Conservation (phyloP, 1,140 invertebrate genomes). For the Calliopsis andreniformis region DNA sequence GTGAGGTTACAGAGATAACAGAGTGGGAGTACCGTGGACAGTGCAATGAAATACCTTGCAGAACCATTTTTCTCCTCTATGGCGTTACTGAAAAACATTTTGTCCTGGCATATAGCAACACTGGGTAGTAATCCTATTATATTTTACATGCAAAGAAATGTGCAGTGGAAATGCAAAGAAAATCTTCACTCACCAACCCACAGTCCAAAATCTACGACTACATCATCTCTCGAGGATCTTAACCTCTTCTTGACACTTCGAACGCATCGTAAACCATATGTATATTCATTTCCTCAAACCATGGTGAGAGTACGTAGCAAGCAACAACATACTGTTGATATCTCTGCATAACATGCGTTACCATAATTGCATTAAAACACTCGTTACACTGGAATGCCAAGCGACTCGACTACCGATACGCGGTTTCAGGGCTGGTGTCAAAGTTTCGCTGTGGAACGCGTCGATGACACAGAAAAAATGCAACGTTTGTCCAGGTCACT, state of each 20-base stretch:
- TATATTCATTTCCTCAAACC: constrained; percentile 44
- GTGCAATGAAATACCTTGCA: too few relatives aligned
- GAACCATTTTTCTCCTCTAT: too few relatives aligned
- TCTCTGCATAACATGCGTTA: constrained; percentile 44
- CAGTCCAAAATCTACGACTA: background rate
- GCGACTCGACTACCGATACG: constrained; percentile 20
- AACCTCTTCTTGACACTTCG: constrained; percentile 32
- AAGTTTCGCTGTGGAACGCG: background rate
- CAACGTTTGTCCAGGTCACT: background rate
- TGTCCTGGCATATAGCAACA: too few relatives aligned
- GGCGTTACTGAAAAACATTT: too few relatives aligned
- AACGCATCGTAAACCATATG: constrained; percentile 17
- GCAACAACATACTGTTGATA: constrained; percentile 23
- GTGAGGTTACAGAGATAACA: too few relatives aligned
- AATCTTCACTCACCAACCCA: too few relatives aligned
- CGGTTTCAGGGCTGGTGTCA: constrained; percentile 1
- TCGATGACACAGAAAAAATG: too few relatives aligned
- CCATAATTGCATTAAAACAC: constrained; percentile 49
- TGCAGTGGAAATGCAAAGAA: too few relatives aligned
- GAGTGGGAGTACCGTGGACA: too few relatives aligned
- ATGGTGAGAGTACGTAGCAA: constrained; percentile 33
- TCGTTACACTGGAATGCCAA: constrained; percentile 24
- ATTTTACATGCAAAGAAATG: too few relatives aligned
- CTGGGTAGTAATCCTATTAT: too few relatives aligned
- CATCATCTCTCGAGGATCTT: background rate